These are phyloP conservation scores for Galbula dea DNA, from an alignment of 2,113 vertebrate genomes.

Conservation along the genomic window DNA sequence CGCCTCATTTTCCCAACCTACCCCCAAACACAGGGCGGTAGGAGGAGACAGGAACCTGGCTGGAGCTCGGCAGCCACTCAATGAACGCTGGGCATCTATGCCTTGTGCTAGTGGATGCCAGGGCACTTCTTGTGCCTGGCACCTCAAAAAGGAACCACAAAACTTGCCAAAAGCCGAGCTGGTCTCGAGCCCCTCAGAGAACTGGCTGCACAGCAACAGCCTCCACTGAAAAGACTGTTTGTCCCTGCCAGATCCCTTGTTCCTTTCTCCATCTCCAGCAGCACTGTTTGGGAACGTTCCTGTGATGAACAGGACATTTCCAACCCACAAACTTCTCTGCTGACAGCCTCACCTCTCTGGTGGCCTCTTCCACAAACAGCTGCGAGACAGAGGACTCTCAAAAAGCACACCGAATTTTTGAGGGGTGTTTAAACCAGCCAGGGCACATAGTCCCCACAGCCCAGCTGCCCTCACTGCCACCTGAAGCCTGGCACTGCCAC, in stretches of 20 bases:
- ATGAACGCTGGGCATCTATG: rapidly evolving
- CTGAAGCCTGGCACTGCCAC: too few species aligned
- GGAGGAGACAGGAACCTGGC: not conserved
- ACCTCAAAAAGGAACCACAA: not conserved
- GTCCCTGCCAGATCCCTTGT: not conserved
- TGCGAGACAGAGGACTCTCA: rapidly evolving
- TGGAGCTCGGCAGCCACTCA: not conserved
- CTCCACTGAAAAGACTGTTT: not conserved
- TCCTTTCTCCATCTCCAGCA: not conserved
- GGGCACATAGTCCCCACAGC: rapidly evolving
- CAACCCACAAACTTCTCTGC: too few species aligned
- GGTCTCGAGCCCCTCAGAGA: rapidly evolving
- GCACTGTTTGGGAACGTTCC: rapidly evolving
- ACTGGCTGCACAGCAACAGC: not conserved
- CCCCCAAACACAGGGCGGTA: rapidly evolving
- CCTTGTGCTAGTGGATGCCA: not conserved
- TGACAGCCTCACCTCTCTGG: not conserved
- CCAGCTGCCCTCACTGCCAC: rapidly evolving
- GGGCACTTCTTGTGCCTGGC: not conserved
- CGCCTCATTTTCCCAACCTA: rapidly evolving
- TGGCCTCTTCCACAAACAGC: rapidly evolving
- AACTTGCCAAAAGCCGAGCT: not conserved
- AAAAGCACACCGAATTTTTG: rapidly evolving
- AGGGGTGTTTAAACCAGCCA: not conserved
- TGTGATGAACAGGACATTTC: rapidly evolving